phyloP scores from a whole-genome alignment of 1,140 invertebrate genomes.

The Babylonia areolata region DNA sequence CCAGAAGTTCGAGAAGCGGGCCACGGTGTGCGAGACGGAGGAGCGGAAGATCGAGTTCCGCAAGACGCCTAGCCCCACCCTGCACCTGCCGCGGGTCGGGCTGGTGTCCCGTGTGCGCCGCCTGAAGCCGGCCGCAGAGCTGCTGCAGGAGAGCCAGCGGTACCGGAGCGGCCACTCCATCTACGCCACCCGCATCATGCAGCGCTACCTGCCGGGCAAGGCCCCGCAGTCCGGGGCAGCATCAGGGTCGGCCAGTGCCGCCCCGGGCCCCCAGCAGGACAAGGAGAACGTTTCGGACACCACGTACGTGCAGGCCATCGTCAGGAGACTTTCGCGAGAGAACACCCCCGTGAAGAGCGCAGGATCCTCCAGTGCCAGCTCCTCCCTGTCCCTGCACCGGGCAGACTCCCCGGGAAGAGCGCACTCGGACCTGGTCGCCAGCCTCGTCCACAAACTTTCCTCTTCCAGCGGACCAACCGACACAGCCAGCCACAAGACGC shows the following conservation, averaged over 20 bases:
- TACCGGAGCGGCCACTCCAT: slow-evolving; percentile 68
- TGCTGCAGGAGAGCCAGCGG: slow-evolving; percentile 68
- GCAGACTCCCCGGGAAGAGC: slow-evolving; percentile 58
- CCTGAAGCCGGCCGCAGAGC: slow-evolving; percentile 69
- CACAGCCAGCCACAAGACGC: slow-evolving; percentile 33
- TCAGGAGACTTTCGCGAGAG: slow-evolving; percentile 67
- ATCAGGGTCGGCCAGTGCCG: background rate
- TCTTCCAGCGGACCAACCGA: slow-evolving; percentile 55
- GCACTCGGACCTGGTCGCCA: slow-evolving; percentile 65
- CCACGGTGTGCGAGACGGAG: slow-evolving; percentile 49
- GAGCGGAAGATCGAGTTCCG: slow-evolving; percentile 45
- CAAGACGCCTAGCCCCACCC: slow-evolving; percentile 50
- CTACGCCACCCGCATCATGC: slow-evolving; percentile 64
- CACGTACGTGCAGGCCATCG: slow-evolving; percentile 64
- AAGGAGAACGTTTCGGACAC: slow-evolving; percentile 67
- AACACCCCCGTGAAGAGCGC: slow-evolving; percentile 60
- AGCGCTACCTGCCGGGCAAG: slow-evolving; percentile 59
- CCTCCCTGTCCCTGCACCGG: slow-evolving; percentile 47
- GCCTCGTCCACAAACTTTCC: slow-evolving; percentile 63
- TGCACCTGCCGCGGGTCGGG: slow-evolving; percentile 50
- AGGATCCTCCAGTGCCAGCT: slow-evolving; percentile 51
- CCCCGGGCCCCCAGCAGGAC: slow-evolving; percentile 40
- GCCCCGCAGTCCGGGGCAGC: slow-evolving; percentile 34
- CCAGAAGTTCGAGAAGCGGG: slow-evolving; percentile 44
- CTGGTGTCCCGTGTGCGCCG: slow-evolving; percentile 50